Evolutionary conservation across 2,113 vertebrate genomes (phyloP).

Genomic region (Halichoerus grypus): DNA sequence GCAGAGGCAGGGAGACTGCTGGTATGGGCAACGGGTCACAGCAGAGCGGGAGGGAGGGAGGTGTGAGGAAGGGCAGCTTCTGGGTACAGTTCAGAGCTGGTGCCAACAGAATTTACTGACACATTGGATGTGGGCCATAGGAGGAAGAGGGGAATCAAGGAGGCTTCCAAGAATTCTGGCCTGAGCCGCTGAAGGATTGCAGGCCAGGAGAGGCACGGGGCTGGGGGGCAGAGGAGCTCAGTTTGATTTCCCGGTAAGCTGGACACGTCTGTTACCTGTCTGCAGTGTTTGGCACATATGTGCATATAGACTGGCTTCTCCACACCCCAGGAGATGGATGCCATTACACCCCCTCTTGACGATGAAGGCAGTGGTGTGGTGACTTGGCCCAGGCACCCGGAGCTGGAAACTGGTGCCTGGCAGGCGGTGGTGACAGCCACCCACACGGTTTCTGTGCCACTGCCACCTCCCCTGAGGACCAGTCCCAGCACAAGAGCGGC

Average conservation of each 20-base stretch:
- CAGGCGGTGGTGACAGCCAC: not conserved
- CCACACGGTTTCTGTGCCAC: not conserved
- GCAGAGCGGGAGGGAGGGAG: too few species aligned
- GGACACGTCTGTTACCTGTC: not conserved
- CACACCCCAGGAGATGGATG: not conserved
- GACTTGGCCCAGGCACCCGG: not conserved
- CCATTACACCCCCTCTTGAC: not conserved
- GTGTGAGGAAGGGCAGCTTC: not conserved
- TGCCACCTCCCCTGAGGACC: not conserved
- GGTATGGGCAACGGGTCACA: not conserved
- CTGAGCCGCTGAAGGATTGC: not conserved
- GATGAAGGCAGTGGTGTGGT: not conserved
- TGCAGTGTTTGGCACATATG: not conserved
- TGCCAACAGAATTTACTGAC: not conserved
- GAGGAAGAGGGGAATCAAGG: not conserved
- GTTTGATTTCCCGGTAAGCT: not conserved
- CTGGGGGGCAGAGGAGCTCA: too few species aligned
- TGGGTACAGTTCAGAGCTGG: not conserved
- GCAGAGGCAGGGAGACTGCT: not conserved
- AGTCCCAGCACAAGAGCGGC: too few species aligned
- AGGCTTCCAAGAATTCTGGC: not conserved
- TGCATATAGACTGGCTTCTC: not conserved
- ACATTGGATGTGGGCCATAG: not conserved
- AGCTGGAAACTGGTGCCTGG: not conserved
- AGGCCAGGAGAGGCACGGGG: not conserved